A percentile compares a stretch with the other conserved stretches of the same genome.
These are phyloP conservation scores for Enteromius argenteus DNA, from an alignment of 2,797 vertebrate species.

Conservation along the genomic window DNA sequence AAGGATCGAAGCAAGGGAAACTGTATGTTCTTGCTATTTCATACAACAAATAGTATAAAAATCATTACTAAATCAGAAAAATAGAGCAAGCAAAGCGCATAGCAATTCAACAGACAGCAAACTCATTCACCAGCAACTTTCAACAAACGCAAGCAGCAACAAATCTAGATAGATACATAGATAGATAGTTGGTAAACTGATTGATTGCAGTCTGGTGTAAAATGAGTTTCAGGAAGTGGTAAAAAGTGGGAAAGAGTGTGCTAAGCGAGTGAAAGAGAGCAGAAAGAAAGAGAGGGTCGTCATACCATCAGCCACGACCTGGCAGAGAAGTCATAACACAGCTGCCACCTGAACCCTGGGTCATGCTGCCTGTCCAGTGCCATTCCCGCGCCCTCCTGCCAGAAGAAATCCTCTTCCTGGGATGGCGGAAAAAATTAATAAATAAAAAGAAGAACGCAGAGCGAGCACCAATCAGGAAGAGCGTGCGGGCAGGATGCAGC, in stretches of 20 bases:
- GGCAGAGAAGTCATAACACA: slow-evolving; percentile 82
- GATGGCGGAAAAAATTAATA: slow-evolving; percentile 69
- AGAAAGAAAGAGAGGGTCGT: slow-evolving; percentile 56
- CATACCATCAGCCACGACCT: slow-evolving; percentile 84
- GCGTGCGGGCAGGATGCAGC: slow-evolving; percentile 49
- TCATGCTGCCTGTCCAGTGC: slow-evolving; percentile 76
- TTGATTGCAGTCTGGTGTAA: slow-evolving; percentile 2
- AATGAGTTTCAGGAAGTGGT: slow-evolving; percentile 30
- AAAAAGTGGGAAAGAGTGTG: slow-evolving; percentile 46
- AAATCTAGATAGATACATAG: slow-evolving; percentile 61
- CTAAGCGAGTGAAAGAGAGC: slow-evolving; percentile 63
- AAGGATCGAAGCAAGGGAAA: neutral
- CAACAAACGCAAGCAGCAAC: neutral
- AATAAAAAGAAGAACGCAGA: slow-evolving; percentile 65
- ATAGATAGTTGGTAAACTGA: slow-evolving; percentile 28
- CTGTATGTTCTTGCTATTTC: neutral
- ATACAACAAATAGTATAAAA: neutral
- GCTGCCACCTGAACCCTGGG: slow-evolving; percentile 82
- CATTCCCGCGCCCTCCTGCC: slow-evolving; percentile 71
- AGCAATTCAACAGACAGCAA: slow-evolving; percentile 1
- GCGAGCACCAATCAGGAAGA: slow-evolving; percentile 72
- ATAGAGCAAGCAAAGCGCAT: neutral
- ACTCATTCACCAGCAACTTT: slow-evolving; percentile 21
- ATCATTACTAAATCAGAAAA: neutral
- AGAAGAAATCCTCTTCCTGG: slow-evolving; percentile 71